Conservation (phyloP, 2,113 vertebrate species). For the Centropus unirufus region DNA sequence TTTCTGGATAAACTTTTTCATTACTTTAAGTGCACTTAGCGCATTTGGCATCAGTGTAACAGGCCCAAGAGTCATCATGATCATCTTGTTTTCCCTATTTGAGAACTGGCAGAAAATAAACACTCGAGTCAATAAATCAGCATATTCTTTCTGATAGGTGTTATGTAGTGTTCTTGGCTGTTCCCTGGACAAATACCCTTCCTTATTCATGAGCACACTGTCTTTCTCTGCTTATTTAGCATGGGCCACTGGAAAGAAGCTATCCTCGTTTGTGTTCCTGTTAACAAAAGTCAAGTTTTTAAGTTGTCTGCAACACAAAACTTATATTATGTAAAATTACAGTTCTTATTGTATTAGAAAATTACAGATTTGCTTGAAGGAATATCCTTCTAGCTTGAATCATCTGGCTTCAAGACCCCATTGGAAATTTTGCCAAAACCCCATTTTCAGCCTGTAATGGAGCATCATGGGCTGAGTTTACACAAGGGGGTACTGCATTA, state of each 20-base stretch:
- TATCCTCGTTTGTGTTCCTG: accelerated
- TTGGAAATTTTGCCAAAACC: neutral
- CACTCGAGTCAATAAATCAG: neutral
- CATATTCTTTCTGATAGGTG: neutral
- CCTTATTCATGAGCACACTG: neutral
- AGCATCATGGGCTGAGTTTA: neutral
- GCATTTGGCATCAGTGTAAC: neutral
- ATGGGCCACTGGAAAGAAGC: neutral
- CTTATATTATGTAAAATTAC: neutral
- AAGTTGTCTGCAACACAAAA: neutral
- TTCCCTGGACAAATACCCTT: neutral
- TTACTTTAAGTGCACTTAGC: conserved; percentile 51
- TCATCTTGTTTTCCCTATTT: neutral
- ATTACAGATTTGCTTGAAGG: neutral
- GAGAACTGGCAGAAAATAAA: neutral
- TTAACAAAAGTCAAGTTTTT: neutral
- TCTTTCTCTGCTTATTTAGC: neutral
- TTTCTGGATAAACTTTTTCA: conserved; percentile 33
- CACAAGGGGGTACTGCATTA: neutral
- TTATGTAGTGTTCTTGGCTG: neutral
- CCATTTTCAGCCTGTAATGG: neutral
- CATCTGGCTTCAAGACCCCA: neutral
- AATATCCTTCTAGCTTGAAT: neutral
- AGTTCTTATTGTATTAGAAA: neutral
- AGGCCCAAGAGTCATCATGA: neutral